Conservation (phyloP, 2,888 invertebrate species). For the Parascotia fuliginaria region DNA sequence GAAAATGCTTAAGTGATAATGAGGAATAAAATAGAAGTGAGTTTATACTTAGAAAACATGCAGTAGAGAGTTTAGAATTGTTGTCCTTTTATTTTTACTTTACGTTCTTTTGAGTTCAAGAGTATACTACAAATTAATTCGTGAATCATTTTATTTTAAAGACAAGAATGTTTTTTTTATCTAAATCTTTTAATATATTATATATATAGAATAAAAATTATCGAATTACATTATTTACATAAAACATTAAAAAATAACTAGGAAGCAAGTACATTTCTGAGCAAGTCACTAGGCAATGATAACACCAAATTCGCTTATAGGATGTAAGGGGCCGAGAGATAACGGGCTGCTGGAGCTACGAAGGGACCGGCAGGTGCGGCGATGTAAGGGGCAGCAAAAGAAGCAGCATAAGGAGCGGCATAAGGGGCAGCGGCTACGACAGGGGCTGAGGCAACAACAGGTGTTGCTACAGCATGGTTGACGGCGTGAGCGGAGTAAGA, state of each 20-base stretch:
- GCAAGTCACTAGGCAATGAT: constrained; percentile 82
- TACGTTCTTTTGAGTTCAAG: too few relatives aligned
- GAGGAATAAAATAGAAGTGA: too few relatives aligned
- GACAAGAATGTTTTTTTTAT: too few relatives aligned
- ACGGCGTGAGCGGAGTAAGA: constrained; percentile 91
- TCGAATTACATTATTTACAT: constrained; percentile 30
- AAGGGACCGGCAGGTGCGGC: constrained; percentile 47
- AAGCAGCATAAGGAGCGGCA: constrained; percentile 48
- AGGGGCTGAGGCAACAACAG: constrained; percentile 79
- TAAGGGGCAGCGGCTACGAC: constrained; percentile 53
- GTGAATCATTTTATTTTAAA: too few relatives aligned
- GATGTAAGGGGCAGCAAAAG: constrained; percentile 37
- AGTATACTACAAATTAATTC: too few relatives aligned
- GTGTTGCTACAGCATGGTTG: constrained; percentile 91
- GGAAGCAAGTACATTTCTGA: constrained; percentile 55
- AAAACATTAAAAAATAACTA: constrained; percentile 45
- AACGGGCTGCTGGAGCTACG: constrained; percentile 56
- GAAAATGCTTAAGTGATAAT: too few relatives aligned
- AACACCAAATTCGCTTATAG: constrained; percentile 77
- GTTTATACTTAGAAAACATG: too few relatives aligned
- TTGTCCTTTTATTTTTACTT: too few relatives aligned
- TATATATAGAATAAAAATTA: too few relatives aligned
- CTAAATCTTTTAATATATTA: too few relatives aligned
- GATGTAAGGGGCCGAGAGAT: constrained; percentile 67
- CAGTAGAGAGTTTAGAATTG: too few relatives aligned